Evolutionary conservation across 2,113 vertebrate genomes (phyloP).

Genomic region (Sapajus apella): DNA sequence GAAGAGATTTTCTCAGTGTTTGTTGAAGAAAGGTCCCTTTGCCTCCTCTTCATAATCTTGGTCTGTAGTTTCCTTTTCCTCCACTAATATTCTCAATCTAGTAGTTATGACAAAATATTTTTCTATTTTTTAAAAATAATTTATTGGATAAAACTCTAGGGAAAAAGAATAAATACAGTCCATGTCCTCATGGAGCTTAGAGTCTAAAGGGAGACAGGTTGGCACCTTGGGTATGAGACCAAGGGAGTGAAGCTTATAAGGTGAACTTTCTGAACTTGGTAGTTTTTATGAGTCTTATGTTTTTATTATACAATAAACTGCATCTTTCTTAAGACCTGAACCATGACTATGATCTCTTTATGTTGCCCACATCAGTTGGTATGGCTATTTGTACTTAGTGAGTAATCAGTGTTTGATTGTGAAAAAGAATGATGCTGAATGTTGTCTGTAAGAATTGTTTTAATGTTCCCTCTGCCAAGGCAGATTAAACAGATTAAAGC

Average conservation of each 20-base stretch:
- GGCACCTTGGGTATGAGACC: neutral
- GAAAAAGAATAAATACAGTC: neutral
- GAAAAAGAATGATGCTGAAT: neutral
- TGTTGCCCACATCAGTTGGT: neutral
- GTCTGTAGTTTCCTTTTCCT: neutral
- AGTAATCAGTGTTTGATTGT: neutral
- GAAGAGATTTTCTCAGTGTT: neutral
- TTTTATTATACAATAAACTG: neutral
- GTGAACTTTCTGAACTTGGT: neutral
- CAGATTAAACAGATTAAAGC: neutral
- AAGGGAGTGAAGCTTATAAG: neutral
- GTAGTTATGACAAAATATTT: neutral
- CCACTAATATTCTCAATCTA: neutral
- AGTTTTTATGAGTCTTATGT: neutral
- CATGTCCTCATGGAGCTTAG: neutral
- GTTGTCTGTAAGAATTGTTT: neutral
- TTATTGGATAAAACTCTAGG: neutral
- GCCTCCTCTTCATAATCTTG: neutral
- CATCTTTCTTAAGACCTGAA: neutral
- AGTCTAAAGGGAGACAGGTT: neutral
- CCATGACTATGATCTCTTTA: neutral
- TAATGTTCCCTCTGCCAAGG: neutral
- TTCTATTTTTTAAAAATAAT: neutral
- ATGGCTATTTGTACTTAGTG: neutral
- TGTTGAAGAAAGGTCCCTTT: neutral